A percentile compares a stretch with the other conserved stretches of the same genome.
Evolutionary conservation across 2,888 invertebrate species (phyloP).

Genomic region (Ptilodon capucinus): DNA sequence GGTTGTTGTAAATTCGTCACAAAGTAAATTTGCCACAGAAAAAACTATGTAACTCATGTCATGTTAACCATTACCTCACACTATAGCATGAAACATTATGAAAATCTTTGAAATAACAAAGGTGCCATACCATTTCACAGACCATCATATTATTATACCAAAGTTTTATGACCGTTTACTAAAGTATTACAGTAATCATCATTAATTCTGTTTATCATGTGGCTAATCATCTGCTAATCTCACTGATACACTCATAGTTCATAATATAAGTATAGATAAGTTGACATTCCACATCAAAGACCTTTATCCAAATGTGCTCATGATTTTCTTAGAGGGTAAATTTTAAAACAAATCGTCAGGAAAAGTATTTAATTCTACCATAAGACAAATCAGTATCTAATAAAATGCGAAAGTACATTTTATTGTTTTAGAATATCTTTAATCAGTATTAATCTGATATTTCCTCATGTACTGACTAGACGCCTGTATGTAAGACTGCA

Average conservation of each 20-base stretch:
- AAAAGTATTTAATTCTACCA: too few relatives aligned
- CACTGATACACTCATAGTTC: background rate
- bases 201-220: too few relatives aligned
- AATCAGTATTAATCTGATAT: conserved; percentile 8
- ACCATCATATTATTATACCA: background rate
- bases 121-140: conserved; percentile 24
- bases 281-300: background rate
- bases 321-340: too few relatives aligned
- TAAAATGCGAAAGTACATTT: too few relatives aligned
- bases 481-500: conserved; percentile 24
- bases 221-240: background rate
- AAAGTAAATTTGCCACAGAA: too few relatives aligned
- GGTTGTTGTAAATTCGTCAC: too few relatives aligned
- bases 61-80: conserved; percentile 16
- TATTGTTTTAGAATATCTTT: too few relatives aligned
- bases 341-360: too few relatives aligned
- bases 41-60: too few relatives aligned
- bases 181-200: too few relatives aligned
- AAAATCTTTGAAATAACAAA: conserved; percentile 4
- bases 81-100: background rate
- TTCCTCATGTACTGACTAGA: conserved; percentile 9
- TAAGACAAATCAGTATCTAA: too few relatives aligned
- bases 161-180: too few relatives aligned
- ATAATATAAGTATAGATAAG: background rate
- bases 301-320: background rate